phyloP scores from a whole-genome alignment of 1,140 invertebrate species.

The Calosoma granatense region DNA sequence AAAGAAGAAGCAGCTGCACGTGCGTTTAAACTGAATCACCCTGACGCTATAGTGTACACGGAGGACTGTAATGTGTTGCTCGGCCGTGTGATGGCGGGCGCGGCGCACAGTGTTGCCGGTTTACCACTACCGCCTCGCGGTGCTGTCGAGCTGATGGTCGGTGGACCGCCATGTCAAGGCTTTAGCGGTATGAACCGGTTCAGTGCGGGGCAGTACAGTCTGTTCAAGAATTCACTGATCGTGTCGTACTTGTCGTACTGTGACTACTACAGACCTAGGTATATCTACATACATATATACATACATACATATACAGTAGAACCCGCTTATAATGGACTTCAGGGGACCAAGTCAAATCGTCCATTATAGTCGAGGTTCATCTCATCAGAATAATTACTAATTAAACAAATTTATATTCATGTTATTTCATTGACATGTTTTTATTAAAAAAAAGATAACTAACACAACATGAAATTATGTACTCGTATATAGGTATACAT shows the following conservation, averaged over 20 bases:
- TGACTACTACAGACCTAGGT: constrained; percentile 66
- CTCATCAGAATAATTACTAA: too few relatives aligned
- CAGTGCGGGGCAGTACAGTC: constrained; percentile 75
- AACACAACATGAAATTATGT: too few relatives aligned
- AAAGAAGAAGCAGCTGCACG: constrained; percentile 66
- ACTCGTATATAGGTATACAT: too few relatives aligned
- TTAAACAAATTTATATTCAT: too few relatives aligned
- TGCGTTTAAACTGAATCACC: constrained; percentile 72
- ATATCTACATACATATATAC: too few relatives aligned
- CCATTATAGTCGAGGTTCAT: too few relatives aligned
- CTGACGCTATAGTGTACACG: constrained; percentile 60
- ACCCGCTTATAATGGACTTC: too few relatives aligned
- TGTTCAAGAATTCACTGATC: constrained; percentile 83
- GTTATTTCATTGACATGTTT: too few relatives aligned
- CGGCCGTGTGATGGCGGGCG: constrained; percentile 49
- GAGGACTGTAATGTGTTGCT: constrained; percentile 75
- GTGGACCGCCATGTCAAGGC: constrained; percentile 86
- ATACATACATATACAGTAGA: too few relatives aligned
- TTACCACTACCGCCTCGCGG: constrained; percentile 63
- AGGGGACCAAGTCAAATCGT: too few relatives aligned
- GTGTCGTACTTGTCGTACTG: constrained; percentile 75
- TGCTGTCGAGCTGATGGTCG: constrained; percentile 76
- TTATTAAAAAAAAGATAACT: too few relatives aligned
- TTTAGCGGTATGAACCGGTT: constrained; percentile 88
- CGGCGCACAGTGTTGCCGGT: constrained; percentile 36